phyloP scores from a whole-genome alignment of 37 sponge, comb jelly and placozoan species.

The Ianthella basta region DNA sequence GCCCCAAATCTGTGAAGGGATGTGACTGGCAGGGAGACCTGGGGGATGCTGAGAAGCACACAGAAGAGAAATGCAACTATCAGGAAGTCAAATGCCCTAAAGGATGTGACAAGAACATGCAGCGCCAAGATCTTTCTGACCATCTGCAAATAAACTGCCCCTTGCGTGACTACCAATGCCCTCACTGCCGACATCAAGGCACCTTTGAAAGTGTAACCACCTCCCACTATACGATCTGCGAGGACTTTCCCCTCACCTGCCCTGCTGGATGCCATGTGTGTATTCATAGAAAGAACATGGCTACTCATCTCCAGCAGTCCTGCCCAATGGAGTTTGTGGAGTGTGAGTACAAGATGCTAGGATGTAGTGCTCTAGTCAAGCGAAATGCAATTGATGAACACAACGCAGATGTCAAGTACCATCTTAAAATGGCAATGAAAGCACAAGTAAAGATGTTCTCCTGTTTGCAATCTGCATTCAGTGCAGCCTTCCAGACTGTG shows the following conservation, averaged over 20 bases:
- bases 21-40: slow-evolving; percentile 27
- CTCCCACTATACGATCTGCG: slow-evolving; percentile 29
- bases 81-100: slow-evolving; percentile 29
- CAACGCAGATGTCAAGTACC: no score
- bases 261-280: slow-evolving; percentile 18
- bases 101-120: slow-evolving; percentile 1
- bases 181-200: slow-evolving; percentile 17
- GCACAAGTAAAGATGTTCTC: no score
- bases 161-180: slow-evolving; percentile 12
- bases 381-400: no score
- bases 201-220: background rate
- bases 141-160: background rate
- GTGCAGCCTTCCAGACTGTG: no score
- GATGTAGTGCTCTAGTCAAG: no score
- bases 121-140: background rate
- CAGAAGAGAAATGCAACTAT: slow-evolving; percentile 27
- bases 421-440: no score
- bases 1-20: background rate
- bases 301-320: background rate
- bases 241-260: slow-evolving; percentile 49
- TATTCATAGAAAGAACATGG: slow-evolving; percentile 24
- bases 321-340: slow-evolving; percentile 17
- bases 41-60: slow-evolving; percentile 32
- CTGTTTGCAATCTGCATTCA: no score
- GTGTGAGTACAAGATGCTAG: no score